Conservation (phyloP, 2,888 invertebrate genomes). For the Bugulina stolonifera region DNA sequence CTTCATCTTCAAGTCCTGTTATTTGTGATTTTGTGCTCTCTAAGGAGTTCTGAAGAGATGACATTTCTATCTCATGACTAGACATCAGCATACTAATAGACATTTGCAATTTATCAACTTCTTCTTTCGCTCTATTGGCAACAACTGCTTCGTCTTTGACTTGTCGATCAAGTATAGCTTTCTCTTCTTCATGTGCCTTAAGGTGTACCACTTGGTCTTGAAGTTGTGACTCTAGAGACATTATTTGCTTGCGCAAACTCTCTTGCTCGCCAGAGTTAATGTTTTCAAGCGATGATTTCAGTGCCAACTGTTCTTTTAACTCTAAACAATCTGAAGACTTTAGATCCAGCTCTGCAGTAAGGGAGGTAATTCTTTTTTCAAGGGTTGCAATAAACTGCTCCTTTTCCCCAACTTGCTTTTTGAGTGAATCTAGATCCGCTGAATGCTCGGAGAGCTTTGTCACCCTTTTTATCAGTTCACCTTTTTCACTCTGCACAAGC, state of each 20-base stretch:
- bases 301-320: not conserved
- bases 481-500: not conserved
- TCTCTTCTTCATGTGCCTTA: not conserved
- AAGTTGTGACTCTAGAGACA: not conserved
- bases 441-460: not conserved
- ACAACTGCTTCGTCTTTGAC: not conserved
- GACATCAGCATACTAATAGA: not conserved
- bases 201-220: not conserved
- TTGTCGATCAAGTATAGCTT: not conserved
- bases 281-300: not conserved
- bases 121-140: not conserved
- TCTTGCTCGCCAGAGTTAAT: not conserved
- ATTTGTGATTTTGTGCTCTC: not conserved
- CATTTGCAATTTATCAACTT: slow-evolving; percentile 8
- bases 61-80: slow-evolving; percentile 11
- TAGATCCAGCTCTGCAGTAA: not conserved
- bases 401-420: not conserved
- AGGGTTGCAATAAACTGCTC: not conserved
- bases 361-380: not conserved
- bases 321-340: not conserved
- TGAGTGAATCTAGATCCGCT: not conserved
- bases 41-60: not conserved
- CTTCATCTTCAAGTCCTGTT: not conserved
- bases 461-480: not conserved
- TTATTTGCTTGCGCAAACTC: not conserved